Conservation (phyloP, 2,797 vertebrate genomes). For the Lepidocolaptes lacrymiger region DNA sequence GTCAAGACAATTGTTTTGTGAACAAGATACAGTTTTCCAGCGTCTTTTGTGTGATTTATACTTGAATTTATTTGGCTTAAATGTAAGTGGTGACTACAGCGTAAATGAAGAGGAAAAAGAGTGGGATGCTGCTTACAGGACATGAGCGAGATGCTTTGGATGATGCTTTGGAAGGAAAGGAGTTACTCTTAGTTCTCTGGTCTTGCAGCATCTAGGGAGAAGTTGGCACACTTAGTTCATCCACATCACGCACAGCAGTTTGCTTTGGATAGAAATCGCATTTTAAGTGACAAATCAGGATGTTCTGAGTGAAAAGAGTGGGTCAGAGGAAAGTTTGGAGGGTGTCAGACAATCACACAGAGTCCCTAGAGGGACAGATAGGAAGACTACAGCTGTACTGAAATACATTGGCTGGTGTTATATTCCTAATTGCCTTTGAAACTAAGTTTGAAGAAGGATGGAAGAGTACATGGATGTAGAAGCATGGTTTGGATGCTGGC, state of each 20-base stretch:
- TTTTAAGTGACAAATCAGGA: conserved; percentile 11
- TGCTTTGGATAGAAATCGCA: background rate
- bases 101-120: background rate
- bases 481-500: background rate
- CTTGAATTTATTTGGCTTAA: background rate
- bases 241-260: background rate
- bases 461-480: background rate
- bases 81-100: background rate
- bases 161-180: background rate
- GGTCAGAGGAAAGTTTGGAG: background rate
- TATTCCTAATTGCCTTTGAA: background rate
- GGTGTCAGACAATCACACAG: background rate
- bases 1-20: background rate
- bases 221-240: background rate
- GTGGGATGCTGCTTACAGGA: background rate
- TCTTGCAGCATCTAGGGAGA: background rate
- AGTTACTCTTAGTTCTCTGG: background rate
- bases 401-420: background rate
- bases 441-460: background rate
- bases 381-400: background rate
- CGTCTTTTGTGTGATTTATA: background rate
- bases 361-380: background rate
- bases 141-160: rapidly evolving
- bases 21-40: background rate
- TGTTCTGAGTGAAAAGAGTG: background rate